Conservation (phyloP, 2,888 invertebrate genomes). For the Oeneis ivallda region DNA sequence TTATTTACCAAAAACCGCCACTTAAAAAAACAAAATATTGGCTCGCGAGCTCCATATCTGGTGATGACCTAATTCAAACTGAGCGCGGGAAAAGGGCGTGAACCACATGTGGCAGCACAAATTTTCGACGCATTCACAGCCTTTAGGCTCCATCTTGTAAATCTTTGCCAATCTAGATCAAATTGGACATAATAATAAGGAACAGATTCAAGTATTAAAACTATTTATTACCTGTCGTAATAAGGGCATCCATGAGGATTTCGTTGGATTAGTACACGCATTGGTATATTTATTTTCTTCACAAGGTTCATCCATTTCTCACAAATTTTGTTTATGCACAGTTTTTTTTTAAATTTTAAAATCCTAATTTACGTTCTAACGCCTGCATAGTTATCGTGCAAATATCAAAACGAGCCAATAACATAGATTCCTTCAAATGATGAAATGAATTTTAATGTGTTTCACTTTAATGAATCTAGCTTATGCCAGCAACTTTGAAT, state of each 20-base stretch:
- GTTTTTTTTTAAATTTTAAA: neutral
- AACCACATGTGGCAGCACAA: too few species aligned
- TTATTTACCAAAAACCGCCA: too few species aligned
- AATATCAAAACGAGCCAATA: neutral
- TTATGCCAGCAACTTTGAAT: constrained; percentile 6
- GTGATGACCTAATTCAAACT: too few species aligned
- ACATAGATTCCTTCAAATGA: neutral
- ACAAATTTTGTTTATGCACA: neutral
- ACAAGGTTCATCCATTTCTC: constrained; percentile 2
- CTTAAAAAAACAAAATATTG: too few species aligned
- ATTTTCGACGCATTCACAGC: too few species aligned
- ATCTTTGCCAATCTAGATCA: too few species aligned
- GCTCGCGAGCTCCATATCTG: too few species aligned
- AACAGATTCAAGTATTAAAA: neutral
- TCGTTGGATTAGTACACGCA: neutral
- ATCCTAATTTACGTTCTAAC: neutral
- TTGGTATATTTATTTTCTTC: constrained; percentile 3
- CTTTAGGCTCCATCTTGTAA: too few species aligned
- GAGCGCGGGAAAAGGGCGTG: too few species aligned
- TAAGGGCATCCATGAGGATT: constrained; percentile 14
- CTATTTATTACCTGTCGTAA: constrained; percentile 6
- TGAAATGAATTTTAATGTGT: neutral
- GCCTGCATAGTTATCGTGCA: constrained; percentile 1
- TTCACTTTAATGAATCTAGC: neutral
- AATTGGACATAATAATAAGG: neutral